Evolutionary conservation across 2,113 vertebrate genomes (phyloP).

Genomic region (Centropus unirufus): DNA sequence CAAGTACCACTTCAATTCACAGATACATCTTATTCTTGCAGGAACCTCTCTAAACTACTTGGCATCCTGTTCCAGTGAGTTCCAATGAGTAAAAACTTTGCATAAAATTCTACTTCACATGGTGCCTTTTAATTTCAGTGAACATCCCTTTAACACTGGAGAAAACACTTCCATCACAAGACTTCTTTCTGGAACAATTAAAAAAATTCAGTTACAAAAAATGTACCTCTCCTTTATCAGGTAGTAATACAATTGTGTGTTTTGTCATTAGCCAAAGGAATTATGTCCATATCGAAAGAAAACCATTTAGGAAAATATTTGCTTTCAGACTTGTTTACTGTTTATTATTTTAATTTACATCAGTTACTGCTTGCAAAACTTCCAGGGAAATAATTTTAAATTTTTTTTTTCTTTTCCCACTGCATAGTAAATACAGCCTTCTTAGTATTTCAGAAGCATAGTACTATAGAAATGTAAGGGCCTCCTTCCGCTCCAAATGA

Average conservation of each 20-base stretch:
- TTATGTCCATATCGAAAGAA: constrained; percentile 48
- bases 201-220: not conserved
- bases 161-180: not conserved
- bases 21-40: not conserved
- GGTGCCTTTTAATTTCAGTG: constrained; percentile 46
- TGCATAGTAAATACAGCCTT: constrained; percentile 65
- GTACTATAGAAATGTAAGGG: constrained; percentile 25
- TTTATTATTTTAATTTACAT: constrained; percentile 70
- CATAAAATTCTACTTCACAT: not conserved
- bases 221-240: not conserved
- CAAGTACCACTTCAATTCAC: constrained; percentile 25
- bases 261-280: constrained; percentile 21
- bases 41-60: not conserved
- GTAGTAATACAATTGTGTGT: not conserved
- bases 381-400: constrained; percentile 58
- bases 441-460: constrained; percentile 67
- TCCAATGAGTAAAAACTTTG: constrained; percentile 8
- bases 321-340: constrained; percentile 61
- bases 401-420: constrained; percentile 17
- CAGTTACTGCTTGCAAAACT: constrained; percentile 60
- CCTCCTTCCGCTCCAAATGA: constrained; percentile 52
- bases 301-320: constrained; percentile 70
- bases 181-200: not conserved
- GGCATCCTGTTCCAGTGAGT: not conserved
- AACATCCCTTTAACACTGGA: not conserved